Evolutionary conservation across 2,888 invertebrate genomes (phyloP), one percentile per base, ranked within the genome.

Genomic region (Poecilobothrus nobilitatus): DNA sequence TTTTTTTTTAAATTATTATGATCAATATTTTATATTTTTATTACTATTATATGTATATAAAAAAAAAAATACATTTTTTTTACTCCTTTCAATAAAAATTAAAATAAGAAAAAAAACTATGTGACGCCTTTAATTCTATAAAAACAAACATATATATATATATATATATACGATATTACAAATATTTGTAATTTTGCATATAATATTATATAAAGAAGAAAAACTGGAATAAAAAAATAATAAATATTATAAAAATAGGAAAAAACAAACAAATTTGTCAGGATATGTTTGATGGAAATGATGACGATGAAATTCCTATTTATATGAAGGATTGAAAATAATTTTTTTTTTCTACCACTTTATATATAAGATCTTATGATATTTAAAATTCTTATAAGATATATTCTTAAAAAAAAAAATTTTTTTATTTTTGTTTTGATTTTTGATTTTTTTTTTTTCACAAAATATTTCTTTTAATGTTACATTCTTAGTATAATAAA

Each of bases 211-310:
- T 41, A 41, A 41, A 41, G 12, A 41, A 15, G 2, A 12, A 41
- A 12, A 41, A 3, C 9, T 41, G 41, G 9, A 41, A 41, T 12
- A 27, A 41, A 41, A 53, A 53, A n/a, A 9, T 8, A 4, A n/a
- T 15, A 53, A 18, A 53, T 18, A 18, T 18, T 2, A n/a, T 15
- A 53, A 53, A 18, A 53, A 53, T 10, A 10, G 37, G 37, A 53
- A 53, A 53, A 53, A 53, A 18, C 6, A 53, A 53, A 53, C 53
- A 53, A 53, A 53, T 53, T 53, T 53, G 15, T 53, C 53, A 53
- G 53, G 53, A 53, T 53, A 53, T 53, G 53, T 53, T 27, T 53
- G 53, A 53, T 53, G 53, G 53, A 53, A 53, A 53, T 53, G 53
- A 53, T 53, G 53, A 53, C 53, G 53, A 53, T 53, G 53, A 18